phyloP scores from a whole-genome alignment of 2,888 invertebrate species.

The Harpalus rubripes region DNA sequence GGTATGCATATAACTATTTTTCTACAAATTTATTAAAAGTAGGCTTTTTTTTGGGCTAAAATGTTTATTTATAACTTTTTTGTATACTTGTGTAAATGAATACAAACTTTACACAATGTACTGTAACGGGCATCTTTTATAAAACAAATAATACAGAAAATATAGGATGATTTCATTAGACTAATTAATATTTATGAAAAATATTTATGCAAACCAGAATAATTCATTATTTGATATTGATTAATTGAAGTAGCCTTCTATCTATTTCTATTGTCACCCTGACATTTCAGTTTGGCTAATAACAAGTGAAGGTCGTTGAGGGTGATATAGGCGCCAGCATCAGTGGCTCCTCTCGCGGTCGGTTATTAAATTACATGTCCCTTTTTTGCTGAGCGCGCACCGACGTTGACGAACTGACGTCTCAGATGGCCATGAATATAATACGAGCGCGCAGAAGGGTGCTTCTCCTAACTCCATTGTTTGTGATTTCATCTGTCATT shows the following conservation, averaged over 20 bases:
- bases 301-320: slow-evolving; percentile 49
- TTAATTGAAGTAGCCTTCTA: not conserved
- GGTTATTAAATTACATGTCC: slow-evolving; percentile 60
- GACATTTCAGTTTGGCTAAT: slow-evolving; percentile 57
- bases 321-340: slow-evolving; percentile 21
- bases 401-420: slow-evolving; percentile 61
- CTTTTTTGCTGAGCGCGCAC: slow-evolving; percentile 39
- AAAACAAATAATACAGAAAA: too few species aligned
- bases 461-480: not conserved
- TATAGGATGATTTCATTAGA: too few species aligned
- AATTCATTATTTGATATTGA: not conserved
- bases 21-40: too few species aligned
- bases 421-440: slow-evolving; percentile 53
- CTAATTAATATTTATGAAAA: too few species aligned
- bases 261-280: not conserved
- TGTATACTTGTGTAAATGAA: too few species aligned
- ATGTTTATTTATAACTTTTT: too few species aligned
- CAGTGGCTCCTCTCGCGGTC: slow-evolving; percentile 33
- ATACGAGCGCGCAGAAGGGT: not conserved
- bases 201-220: too few species aligned
- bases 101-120: too few species aligned
- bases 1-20: too few species aligned
- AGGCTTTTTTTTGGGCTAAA: too few species aligned
- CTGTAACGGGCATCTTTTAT: too few species aligned
- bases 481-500: not conserved